Evolutionary conservation across 2,797 vertebrate genomes (phyloP), one percentile per base, ranked within the genome.

Genomic region (Eulemur mongoz): DNA sequence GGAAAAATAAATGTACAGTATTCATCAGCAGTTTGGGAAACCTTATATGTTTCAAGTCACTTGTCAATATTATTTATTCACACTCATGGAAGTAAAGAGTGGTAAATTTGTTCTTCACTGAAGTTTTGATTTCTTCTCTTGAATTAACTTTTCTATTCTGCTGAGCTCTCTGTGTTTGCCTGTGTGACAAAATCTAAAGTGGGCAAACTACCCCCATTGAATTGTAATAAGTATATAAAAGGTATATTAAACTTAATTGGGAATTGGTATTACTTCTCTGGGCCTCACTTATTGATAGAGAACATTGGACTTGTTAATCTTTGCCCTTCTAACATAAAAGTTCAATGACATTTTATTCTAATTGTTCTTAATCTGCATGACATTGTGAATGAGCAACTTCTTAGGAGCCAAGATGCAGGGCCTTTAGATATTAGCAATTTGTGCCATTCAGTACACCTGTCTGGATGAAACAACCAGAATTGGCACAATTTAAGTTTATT

Each of bases 141-240:
- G 11, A 93, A 80, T 84, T 93, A 84, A 81, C 32, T 75, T 95
- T 93, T 57, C 59, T 75, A 81, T 85, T 59, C 23, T n/a, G 63
- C 5, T 82, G 88, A 72, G 32, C 27, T 85, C 8, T 69, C 50
- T 87, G 30, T 76, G 48, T 87, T 87, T 95, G 40, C 54, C 40
- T 76, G 48, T 12, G 27, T 70, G 65, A 93, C 78, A 89, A 95
- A 79, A 93, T 88, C 78, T 86, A 52, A 59, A 89, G 32, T 83
- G 65, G 22, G 5, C 12, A 94, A 81, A 82, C 76, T 81, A 78
- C 14, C 23, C 9, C 38, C 23, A 69, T 7, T 91, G 86, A 94
- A 86, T 59, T 86, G 45, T 35, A 94, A 23, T 81, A 89, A 92
- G 73, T 84, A 82, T 92, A 67, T 87, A 82, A 95, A 96, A 93